Conservation (phyloP, 1,140 invertebrate species). For the Leptinotarsa undecemlineata region DNA sequence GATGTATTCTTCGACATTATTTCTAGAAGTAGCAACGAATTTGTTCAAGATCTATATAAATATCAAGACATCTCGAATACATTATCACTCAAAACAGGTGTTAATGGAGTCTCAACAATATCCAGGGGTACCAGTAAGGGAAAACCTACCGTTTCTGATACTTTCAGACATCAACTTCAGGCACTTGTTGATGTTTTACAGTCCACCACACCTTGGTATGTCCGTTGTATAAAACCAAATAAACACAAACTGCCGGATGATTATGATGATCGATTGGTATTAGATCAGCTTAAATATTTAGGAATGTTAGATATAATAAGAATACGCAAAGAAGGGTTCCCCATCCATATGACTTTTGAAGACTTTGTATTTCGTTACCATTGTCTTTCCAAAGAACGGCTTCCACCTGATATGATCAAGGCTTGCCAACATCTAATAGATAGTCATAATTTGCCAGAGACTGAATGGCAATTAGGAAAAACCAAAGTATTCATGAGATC, state of each 20-base stretch:
- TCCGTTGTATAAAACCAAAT: constrained; percentile 94
- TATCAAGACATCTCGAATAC: constrained; percentile 67
- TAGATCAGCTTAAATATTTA: constrained; percentile 89
- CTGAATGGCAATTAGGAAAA: constrained; percentile 90
- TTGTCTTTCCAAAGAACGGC: constrained; percentile 63
- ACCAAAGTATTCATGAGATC: constrained; percentile 87
- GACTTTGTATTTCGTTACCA: constrained; percentile 81
- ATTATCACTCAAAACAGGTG: constrained; percentile 34
- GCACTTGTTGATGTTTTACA: constrained; percentile 89
- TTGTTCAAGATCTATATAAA: constrained; percentile 85
- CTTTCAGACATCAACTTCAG: constrained; percentile 89
- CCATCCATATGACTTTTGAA: constrained; percentile 80
- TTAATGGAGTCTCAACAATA: constrained; percentile 66
- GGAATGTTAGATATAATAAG: constrained; percentile 96
- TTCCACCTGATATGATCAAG: constrained; percentile 50
- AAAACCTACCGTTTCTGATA: constrained; percentile 91
- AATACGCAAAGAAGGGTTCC: constrained; percentile 91
- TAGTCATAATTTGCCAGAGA: constrained; percentile 64
- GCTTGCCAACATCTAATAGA: constrained; percentile 60
- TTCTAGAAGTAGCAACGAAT: constrained; percentile 81
- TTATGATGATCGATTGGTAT: constrained; percentile 82
- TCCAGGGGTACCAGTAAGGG: constrained; percentile 87
- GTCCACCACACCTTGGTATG: constrained; percentile 93
- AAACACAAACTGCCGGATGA: constrained; percentile 81
- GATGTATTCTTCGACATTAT: constrained; percentile 94